These are phyloP conservation scores for Carcina quercana DNA, from an alignment of 2,888 invertebrate species.

Conservation along the genomic window DNA sequence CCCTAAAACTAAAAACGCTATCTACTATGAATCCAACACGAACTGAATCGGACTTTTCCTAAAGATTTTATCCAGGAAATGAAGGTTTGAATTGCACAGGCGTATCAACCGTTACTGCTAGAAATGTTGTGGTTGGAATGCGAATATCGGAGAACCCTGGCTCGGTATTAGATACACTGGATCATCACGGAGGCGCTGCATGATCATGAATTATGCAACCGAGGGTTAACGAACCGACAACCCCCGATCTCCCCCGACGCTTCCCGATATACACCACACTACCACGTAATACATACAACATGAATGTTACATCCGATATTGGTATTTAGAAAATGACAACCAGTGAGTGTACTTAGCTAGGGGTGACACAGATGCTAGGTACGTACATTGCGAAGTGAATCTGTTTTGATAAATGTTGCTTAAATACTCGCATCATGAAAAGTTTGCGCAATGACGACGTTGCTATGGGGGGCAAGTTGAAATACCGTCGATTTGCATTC, in stretches of 20 bases:
- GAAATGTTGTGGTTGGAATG: background rate
- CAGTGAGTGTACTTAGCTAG: background rate
- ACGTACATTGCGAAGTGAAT: background rate
- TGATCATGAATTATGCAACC: conserved; percentile 10
- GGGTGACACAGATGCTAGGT: background rate
- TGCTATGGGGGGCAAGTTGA: too few relatives aligned
- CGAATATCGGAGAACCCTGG: too few relatives aligned
- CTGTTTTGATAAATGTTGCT: background rate
- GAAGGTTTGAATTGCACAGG: background rate
- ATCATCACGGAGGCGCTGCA: conserved; percentile 1
- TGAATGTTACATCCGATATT: background rate
- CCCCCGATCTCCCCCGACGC: background rate
- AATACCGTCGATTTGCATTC: too few relatives aligned
- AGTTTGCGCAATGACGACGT: too few relatives aligned
- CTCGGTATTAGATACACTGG: background rate
- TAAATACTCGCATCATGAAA: too few relatives aligned
- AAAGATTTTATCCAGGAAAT: background rate
- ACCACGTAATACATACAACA: background rate
- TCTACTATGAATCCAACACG: too few relatives aligned
- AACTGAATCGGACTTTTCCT: background rate
- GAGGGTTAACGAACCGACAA: conserved; percentile 7
- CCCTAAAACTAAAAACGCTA: too few relatives aligned
- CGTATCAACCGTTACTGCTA: background rate
- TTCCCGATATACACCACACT: background rate
- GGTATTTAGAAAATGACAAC: background rate